Conservation (phyloP, 2,113 vertebrate genomes). For the Gadus macrocephalus region DNA sequence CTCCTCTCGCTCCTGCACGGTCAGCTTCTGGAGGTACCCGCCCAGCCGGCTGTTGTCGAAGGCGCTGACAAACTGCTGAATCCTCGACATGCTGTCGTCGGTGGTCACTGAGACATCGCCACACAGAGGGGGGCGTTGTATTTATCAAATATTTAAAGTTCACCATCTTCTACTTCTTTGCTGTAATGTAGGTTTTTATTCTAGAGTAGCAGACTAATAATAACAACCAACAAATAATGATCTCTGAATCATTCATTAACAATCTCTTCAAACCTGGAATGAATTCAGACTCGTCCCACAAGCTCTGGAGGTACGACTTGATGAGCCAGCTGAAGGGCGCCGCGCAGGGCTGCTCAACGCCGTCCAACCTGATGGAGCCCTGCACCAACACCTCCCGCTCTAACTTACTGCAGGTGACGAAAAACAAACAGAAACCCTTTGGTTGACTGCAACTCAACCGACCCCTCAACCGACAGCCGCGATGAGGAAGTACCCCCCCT, state of each 20-base stretch:
- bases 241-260: background rate
- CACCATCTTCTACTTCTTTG: too few species aligned
- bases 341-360: constrained; percentile 27
- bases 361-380: constrained; percentile 49
- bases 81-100: constrained; percentile 39
- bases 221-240: background rate
- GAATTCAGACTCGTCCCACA: constrained; percentile 72
- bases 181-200: background rate
- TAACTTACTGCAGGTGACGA: constrained; percentile 29
- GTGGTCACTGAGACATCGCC: constrained; percentile 38
- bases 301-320: constrained; percentile 46
- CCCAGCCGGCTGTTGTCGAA: constrained; percentile 56
- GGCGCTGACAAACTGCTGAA: constrained; percentile 59
- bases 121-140: background rate
- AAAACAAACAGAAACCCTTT: background rate
- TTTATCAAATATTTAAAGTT: background rate
- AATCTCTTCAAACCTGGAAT: constrained; percentile 52
- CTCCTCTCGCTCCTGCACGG: constrained; percentile 36
- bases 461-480: background rate
- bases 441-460: background rate
- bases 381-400: constrained; percentile 65
- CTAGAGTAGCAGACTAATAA: background rate
- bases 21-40: constrained; percentile 45
- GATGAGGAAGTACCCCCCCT: background rate
- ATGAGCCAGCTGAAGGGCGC: constrained; percentile 73